Conservation (phyloP, 2,113 vertebrate genomes). For the Phylloscopus whistleri region DNA sequence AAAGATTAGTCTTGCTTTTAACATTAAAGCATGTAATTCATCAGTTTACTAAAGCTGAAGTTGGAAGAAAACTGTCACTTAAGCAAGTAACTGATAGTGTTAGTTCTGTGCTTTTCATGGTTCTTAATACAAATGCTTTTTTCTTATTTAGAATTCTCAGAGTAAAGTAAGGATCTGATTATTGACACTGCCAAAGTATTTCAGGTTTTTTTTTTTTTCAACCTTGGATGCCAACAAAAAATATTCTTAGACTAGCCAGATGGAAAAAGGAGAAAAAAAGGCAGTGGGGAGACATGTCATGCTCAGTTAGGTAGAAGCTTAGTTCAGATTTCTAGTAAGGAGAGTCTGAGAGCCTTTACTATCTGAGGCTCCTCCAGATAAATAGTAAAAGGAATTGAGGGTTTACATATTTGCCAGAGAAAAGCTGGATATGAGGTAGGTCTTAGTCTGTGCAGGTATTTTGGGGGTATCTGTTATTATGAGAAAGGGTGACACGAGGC, state of each 20-base stretch:
- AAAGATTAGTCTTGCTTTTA: not conserved
- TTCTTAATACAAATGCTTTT: conserved; percentile 19
- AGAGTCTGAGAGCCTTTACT: not conserved
- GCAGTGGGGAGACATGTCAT: not conserved
- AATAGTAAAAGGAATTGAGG: not conserved
- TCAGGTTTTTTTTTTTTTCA: not conserved
- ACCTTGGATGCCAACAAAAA: not conserved
- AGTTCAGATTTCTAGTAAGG: not conserved
- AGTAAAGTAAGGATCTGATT: conserved; percentile 11
- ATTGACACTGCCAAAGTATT: conserved; percentile 7
- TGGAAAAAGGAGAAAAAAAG: conserved; percentile 6
- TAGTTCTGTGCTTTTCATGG: not conserved
- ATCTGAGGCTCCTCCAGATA: not conserved
- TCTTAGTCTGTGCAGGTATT: not conserved
- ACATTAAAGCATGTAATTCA: not conserved
- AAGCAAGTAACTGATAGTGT: not conserved
- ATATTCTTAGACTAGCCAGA: conserved; percentile 30
- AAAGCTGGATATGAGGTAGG: not conserved
- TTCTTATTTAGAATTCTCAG: conserved; percentile 9
- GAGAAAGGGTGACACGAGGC: not conserved
- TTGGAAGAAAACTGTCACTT: conserved; percentile 4
- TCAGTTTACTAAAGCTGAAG: not conserved
- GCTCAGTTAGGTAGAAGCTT: not conserved
- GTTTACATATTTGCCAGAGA: not conserved
- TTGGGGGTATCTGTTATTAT: not conserved